Conservation (phyloP, 2,113 vertebrate species). For the Cavia porcellus region DNA sequence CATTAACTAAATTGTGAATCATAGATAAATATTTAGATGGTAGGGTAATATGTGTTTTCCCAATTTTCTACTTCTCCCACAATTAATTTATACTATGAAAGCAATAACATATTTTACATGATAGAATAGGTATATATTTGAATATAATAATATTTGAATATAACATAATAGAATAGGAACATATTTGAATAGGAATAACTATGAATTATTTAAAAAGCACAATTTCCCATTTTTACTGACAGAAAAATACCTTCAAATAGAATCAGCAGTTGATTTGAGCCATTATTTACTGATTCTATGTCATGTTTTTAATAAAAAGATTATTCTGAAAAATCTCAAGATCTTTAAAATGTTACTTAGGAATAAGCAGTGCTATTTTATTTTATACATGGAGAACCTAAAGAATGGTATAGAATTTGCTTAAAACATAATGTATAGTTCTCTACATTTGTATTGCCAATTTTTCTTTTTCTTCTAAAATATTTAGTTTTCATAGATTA, state of each 20-base stretch:
- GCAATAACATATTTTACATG: neutral
- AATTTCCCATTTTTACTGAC: neutral
- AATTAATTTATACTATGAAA: neutral
- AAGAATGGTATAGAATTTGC: neutral
- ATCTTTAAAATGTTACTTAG: neutral
- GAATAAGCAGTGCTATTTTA: neutral
- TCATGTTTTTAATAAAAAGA: neutral
- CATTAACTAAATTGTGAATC: neutral
- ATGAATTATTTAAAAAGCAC: neutral
- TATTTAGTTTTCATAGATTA: neutral
- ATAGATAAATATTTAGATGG: neutral
- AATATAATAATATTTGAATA: too few species aligned
- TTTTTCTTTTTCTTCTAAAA: neutral
- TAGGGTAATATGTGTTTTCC: neutral
- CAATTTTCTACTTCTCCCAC: neutral
- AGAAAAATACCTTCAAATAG: neutral
- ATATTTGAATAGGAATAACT: neutral
- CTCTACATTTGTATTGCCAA: neutral
- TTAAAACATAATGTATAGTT: slow-evolving; percentile 30
- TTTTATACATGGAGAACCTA: neutral
- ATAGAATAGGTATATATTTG: neutral
- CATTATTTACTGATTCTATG: neutral
- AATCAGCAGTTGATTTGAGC: neutral
- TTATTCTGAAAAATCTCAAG: slow-evolving; percentile 21
- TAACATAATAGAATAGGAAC: too few species aligned